phyloP scores from a whole-genome alignment of 2,797 vertebrate species.

The Peromyscus eremicus region DNA sequence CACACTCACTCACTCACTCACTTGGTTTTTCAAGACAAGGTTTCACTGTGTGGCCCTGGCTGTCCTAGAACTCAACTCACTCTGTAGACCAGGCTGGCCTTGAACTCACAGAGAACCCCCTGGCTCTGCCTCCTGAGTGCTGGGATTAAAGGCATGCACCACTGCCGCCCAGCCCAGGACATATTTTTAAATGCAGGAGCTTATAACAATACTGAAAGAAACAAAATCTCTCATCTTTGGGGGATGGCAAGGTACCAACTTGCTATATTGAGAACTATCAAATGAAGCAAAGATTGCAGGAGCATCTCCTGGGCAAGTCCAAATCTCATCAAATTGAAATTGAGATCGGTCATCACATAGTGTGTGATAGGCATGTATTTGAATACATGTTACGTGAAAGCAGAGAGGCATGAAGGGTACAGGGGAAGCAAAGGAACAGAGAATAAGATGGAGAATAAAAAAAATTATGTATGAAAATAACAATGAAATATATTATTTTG shows the following conservation, averaged over 20 bases:
- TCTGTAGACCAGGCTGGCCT: background rate
- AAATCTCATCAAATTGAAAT: background rate
- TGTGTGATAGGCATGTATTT: background rate
- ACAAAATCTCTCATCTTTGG: background rate
- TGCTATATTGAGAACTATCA: background rate
- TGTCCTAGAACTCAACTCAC: too few relatives aligned
- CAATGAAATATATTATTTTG: background rate
- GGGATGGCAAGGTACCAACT: background rate
- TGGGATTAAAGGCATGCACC: background rate
- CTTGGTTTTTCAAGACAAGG: background rate
- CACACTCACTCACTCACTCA: too few relatives aligned
- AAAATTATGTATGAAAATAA: background rate
- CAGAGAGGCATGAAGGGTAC: background rate
- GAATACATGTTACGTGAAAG: background rate
- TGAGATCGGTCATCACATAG: background rate
- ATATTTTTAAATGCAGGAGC: background rate
- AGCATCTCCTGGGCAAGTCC: background rate
- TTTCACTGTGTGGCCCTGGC: background rate
- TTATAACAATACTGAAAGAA: background rate
- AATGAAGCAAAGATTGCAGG: background rate
- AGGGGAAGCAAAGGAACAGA: background rate
- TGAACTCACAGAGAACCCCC: background rate
- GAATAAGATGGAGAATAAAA: background rate
- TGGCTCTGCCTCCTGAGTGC: background rate
- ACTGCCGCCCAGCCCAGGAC: background rate